Evolutionary conservation across 2,797 vertebrate genomes (phyloP), one percentile per base, ranked within the genome.

Genomic region (Pempheris klunzingeri): DNA sequence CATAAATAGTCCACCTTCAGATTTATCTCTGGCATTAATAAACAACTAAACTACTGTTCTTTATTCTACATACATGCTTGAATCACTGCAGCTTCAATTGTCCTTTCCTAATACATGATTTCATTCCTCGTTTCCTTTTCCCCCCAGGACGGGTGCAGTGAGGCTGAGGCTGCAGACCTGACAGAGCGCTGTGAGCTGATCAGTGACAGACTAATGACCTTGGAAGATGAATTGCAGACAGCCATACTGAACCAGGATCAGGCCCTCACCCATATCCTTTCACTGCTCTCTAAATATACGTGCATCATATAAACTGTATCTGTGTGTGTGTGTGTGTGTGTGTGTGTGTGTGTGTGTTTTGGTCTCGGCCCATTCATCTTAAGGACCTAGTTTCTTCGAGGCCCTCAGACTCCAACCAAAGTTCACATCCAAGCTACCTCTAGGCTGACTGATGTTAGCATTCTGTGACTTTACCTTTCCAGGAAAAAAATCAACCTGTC

Each of bases 211-310:
- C 87, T 98, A 43, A 69, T 95, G 84, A 90, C 87, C 87, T 90
- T 98, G 86, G 97, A 98, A 88, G 95, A 96, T 30, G 95, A 97
- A 52, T 91, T 98, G 78, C 96, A 95, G 78, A 83, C 49, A 30
- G 96, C 96, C 0, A 74, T 95, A 34, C 83, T 93, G 69, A 95
- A 91, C 85, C 92, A 77, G 12, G 96, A 98, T 75, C 94, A 95
- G 85, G 89, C 91, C 72, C 92, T 96, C 82, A 92, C 96, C 89
- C 95, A 97, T 98, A 98, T 98, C 97, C 97, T 98, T 96, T 93
- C 72, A 14, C 4, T 67, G 57, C 72, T 46, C 39, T 60, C 65
- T 54, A 61, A 67, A 71, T 64, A 53, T 61, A 70, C 54, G 64
- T 70, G 58, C 41, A 30, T 83, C 44, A 77, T 50, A 28, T 59